Percentiles rank a stretch among this genome's conserved stretches.
These are phyloP conservation scores for Podarcis lilfordi DNA, from an alignment of 2,797 vertebrate genomes.

Conservation along the genomic window DNA sequence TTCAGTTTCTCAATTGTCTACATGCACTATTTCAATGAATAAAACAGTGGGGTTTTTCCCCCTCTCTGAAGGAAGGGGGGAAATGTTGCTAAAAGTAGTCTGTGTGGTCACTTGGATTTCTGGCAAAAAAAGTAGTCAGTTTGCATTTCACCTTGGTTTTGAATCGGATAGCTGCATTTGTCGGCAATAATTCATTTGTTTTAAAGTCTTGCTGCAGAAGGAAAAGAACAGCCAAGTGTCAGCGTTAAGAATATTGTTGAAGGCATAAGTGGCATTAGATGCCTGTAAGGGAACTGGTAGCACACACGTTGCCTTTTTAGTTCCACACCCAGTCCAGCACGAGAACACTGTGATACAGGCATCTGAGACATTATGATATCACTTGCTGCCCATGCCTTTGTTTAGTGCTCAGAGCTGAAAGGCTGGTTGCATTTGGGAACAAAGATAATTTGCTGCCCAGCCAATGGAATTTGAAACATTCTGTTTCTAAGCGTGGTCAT, in stretches of 20 bases:
- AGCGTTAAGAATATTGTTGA: background rate
- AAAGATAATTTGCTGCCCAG: slow-evolving; percentile 13
- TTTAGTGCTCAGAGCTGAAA: slow-evolving; percentile 12
- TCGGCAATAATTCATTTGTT: background rate
- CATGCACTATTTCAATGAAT: slow-evolving; percentile 56
- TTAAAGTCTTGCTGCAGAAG: background rate
- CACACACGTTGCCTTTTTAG: background rate
- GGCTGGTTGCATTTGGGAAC: background rate
- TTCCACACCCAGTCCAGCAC: background rate
- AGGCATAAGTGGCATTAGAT: background rate
- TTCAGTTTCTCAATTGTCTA: slow-evolving; percentile 49
- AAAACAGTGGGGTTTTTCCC: slow-evolving; percentile 1
- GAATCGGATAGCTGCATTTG: background rate
- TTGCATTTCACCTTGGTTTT: slow-evolving; percentile 3
- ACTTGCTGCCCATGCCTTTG: slow-evolving; percentile 14
- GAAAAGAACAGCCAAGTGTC: background rate
- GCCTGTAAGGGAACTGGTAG: background rate
- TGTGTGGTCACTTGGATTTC: background rate
- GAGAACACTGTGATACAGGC: background rate
- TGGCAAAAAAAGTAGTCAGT: background rate
- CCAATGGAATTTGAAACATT: slow-evolving; percentile 44
- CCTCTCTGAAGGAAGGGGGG: slow-evolving; percentile 36
- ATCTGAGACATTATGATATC: slow-evolving; percentile 18
- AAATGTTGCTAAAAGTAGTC: background rate
- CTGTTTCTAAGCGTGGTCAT: slow-evolving; percentile 14